Base-by-base conservation (phyloP, 2,797 vertebrate genomes). In the Melanotaenia pygmaea region DNA sequence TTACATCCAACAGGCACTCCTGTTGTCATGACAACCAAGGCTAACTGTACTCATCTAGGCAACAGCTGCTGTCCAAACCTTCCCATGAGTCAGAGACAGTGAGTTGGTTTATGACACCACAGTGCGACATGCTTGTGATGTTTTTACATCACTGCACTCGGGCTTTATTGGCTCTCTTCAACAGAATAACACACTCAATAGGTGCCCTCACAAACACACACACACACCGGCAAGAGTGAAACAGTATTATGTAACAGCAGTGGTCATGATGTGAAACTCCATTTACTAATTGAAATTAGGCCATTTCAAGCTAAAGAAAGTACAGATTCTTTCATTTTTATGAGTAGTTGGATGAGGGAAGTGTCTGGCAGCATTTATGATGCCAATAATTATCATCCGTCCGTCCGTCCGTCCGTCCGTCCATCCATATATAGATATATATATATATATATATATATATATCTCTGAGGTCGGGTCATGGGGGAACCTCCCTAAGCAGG, bases 41-140 rank as follows among this genome's bases (percentile, higher is more conserved):
- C 51, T 59, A 37, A 43, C 64, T 71, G 72, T 57, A 70, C 35
- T 22, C 16, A 51, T 37, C 78, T 51, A 79, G 40, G n/a, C 38
- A 65, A 53, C 5, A 32, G 50, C 67, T 51, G 76, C 67, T 58
- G 80, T 77, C 57, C 59, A 59, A 64, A 47, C 54, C 67, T 60
- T 68, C 34, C 66, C 61, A 54, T 65, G 53, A 62, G 69, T 53
- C 71, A 6, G 3, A 34, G 61, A 67, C 71, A 62, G 74, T 20
- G 73, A 69, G 59, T 1, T 24, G 50, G 67, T 84, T 64, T 76
- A 70, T 66, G 64, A 85, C 90, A 92, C 85, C 8, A 5, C n/a
- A 45, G 68, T 89, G 87, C 45, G 38, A 92, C 82, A 89, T 88
- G 82, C 81, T 67, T 72, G 59, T 67, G 66, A 68, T 70, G 53